phyloP scores from a whole-genome alignment of 2,113 vertebrate species.

The Baryphthengus martii region DNA sequence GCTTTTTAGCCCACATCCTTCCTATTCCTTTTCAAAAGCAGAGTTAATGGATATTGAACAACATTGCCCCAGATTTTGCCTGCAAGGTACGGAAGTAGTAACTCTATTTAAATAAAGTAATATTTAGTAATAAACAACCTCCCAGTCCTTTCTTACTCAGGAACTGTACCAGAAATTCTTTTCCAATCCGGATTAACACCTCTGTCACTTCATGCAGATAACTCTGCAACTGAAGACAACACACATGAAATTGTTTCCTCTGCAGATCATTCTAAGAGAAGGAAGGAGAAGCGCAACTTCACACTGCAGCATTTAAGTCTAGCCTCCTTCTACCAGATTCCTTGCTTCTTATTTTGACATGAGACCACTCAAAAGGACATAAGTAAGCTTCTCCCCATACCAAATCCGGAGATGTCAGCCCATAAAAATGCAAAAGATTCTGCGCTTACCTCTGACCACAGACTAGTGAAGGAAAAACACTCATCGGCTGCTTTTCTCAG shows the following conservation, averaged over 20 bases:
- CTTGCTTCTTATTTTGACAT: background rate
- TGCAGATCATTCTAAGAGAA: background rate
- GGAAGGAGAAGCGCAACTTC: background rate
- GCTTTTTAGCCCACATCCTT: constrained; percentile 41
- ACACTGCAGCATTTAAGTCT: background rate
- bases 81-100: background rate
- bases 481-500: background rate
- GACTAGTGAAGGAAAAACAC: background rate
- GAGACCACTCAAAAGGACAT: background rate
- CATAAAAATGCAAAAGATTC: background rate
- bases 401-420: background rate
- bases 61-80: background rate
- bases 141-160: background rate
- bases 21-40: constrained; percentile 14
- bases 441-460: constrained; percentile 10
- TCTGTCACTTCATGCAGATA: background rate
- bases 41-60: constrained; percentile 31
- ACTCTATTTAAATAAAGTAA: background rate
- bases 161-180: background rate
- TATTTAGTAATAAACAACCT: background rate
- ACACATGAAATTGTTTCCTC: background rate
- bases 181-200: background rate
- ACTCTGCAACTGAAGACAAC: background rate
- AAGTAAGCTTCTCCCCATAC: background rate
- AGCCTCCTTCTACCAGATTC: background rate